Evolutionary conservation across 2,113 vertebrate species (phyloP).

Genomic region (Datnioides undecimradiatus): DNA sequence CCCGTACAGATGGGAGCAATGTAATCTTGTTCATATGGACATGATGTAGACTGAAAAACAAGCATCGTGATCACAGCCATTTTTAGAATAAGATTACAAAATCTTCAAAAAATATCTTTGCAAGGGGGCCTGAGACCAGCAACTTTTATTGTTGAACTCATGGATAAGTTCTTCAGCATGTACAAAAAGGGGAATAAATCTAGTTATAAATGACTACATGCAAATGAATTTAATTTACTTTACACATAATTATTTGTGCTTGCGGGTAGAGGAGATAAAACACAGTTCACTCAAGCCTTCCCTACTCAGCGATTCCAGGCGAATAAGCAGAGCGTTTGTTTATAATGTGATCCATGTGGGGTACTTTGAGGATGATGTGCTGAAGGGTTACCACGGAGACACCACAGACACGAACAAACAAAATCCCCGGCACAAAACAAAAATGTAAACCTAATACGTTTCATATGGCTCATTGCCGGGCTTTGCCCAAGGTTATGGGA

Average conservation of each 20-base stretch:
- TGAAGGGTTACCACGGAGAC: conserved; percentile 79
- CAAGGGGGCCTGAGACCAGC: conserved; percentile 18
- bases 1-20: conserved; percentile 58
- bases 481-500: conserved; percentile 62
- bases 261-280: conserved; percentile 65
- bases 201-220: conserved; percentile 52
- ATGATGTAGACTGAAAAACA: conserved; percentile 49
- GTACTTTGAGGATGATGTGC: conserved; percentile 78
- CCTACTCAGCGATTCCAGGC: conserved; percentile 64
- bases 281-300: conserved; percentile 55
- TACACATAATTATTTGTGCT: conserved; percentile 63
- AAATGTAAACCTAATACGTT: conserved; percentile 77
- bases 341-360: conserved; percentile 86
- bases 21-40: conserved; percentile 46
- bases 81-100: conserved; percentile 49
- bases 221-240: conserved; percentile 73
- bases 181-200: conserved; percentile 50
- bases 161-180: conserved; percentile 36
- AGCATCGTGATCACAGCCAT: conserved; percentile 32
- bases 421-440: conserved; percentile 70
- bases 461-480: conserved; percentile 74
- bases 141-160: conserved; percentile 42
- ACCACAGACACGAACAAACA: conserved; percentile 80
- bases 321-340: conserved; percentile 68
- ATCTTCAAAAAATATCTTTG: conserved; percentile 33